Evolutionary conservation across 2,888 invertebrate genomes (phyloP).

Genomic region (Aleiodes alternator): DNA sequence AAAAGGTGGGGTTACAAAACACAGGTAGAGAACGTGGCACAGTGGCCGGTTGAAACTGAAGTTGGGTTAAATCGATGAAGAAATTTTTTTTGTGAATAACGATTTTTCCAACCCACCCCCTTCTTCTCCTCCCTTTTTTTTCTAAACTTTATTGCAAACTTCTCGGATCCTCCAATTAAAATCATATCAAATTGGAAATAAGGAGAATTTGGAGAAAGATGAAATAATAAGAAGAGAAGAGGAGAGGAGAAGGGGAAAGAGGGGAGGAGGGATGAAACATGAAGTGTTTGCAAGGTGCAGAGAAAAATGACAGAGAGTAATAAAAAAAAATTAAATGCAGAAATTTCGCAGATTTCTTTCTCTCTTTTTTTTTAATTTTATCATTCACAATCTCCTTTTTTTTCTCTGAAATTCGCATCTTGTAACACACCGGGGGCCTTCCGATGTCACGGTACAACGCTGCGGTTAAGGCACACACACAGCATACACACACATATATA

Average conservation of each 20-base stretch:
- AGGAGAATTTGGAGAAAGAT: background rate
- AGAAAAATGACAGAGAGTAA: background rate
- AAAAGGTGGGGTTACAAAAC: conserved; percentile 20
- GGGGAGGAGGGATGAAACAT: no score
- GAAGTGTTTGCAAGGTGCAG: background rate
- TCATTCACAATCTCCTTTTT: conserved; percentile 23
- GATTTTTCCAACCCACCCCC: background rate
- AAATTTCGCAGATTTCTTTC: conserved; percentile 26
- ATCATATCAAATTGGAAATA: conserved; percentile 3
- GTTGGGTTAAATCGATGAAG: conserved; percentile 42
- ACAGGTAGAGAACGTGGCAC: conserved; percentile 1
- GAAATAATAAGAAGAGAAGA: background rate
- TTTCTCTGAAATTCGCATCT: conserved; percentile 17
- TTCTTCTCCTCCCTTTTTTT: background rate
- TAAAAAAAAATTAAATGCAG: background rate
- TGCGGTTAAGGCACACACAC: conserved; percentile 41
- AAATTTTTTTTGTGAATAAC: conserved; percentile 41
- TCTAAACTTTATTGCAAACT: background rate
- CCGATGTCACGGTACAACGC: conserved; percentile 48
- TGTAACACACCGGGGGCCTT: conserved; percentile 49
- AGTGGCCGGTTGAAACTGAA: conserved; percentile 14
- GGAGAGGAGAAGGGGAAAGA: no score
- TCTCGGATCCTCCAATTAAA: background rate
- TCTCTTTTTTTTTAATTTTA: no score
- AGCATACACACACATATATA: no score